Percentiles rank a stretch among this genome's conserved stretches.
Evolutionary conservation across 2,797 vertebrate genomes (phyloP).

Genomic region (Gadopsis bispinosus): DNA sequence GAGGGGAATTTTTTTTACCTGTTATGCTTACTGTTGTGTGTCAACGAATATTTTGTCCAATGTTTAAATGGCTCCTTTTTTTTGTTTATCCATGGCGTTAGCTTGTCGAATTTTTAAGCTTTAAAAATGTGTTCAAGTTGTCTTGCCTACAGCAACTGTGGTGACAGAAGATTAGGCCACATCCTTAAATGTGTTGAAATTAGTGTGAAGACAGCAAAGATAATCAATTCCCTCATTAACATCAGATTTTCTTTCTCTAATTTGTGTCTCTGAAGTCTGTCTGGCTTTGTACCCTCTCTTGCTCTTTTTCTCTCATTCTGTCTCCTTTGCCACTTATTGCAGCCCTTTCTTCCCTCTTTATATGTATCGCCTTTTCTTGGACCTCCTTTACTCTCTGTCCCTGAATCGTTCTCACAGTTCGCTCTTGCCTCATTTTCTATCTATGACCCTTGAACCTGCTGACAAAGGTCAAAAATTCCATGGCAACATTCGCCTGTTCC

Average conservation of each 20-base stretch:
- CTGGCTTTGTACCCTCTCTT: not conserved
- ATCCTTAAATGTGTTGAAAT: not conserved
- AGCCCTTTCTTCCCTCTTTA: not conserved
- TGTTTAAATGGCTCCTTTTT: not conserved
- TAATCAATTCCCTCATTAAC: slow-evolving; percentile 12
- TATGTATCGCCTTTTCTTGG: not conserved
- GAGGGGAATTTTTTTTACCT: not conserved
- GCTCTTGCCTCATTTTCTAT: not conserved
- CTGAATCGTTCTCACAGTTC: not conserved
- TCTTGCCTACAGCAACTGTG: slow-evolving; percentile 10
- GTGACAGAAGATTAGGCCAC: slow-evolving; percentile 1
- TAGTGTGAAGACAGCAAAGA: too few relatives aligned
- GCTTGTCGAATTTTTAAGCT: not conserved
- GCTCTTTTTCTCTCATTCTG: not conserved
- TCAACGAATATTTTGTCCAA: not conserved
- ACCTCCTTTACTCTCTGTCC: not conserved
- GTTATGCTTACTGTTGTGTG: not conserved
- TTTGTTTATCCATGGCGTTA: not conserved
- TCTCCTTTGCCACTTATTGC: not conserved
- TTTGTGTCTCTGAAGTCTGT: not conserved
- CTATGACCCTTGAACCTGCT: slow-evolving; percentile 27
- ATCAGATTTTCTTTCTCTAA: not conserved
- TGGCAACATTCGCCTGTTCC: not conserved
- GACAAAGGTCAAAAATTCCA: not conserved
- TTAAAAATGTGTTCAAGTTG: slow-evolving; percentile 2